Conservation (phyloP, 53 echinoderm and acorn worm species). For the Holothuria leucospilota region DNA sequence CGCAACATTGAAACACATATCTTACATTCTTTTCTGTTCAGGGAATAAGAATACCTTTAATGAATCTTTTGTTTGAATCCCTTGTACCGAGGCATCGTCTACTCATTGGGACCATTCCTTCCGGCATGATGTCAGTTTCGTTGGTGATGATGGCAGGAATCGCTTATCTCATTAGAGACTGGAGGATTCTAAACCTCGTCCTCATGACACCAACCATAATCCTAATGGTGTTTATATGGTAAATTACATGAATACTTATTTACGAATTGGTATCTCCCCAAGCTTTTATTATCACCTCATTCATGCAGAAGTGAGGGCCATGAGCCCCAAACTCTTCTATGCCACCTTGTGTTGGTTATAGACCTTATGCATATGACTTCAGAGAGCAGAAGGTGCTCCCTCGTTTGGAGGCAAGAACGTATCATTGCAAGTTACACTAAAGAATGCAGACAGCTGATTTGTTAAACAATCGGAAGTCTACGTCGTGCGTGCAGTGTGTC, state of each 20-base stretch:
- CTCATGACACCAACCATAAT: constrained; percentile 13
- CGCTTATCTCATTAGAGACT: constrained; percentile 25
- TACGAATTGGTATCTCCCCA: background rate
- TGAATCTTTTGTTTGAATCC: constrained; percentile 23
- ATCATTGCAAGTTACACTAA: no score
- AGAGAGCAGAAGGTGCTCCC: no score
- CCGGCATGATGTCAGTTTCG: background rate
- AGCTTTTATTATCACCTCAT: no score
- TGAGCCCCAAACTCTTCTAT: no score
- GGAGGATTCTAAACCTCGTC: constrained; percentile 10
- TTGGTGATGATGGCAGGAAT: constrained; percentile 24
- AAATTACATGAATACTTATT: background rate
- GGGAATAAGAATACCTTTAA: constrained; percentile 10
- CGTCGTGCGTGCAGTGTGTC: no score
- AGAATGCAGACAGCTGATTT: no score
- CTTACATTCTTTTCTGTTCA: background rate
- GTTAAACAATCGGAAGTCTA: no score
- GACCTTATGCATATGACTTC: no score
- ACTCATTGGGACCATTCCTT: background rate
- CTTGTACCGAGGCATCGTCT: constrained; percentile 6
- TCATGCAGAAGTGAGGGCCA: no score
- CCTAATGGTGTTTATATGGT: background rate
- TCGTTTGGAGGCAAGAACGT: no score
- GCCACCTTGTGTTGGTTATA: no score
- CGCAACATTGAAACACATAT: no score